Conservation (phyloP, 2,113 vertebrate genomes). For the Dipodomys spectabilis region DNA sequence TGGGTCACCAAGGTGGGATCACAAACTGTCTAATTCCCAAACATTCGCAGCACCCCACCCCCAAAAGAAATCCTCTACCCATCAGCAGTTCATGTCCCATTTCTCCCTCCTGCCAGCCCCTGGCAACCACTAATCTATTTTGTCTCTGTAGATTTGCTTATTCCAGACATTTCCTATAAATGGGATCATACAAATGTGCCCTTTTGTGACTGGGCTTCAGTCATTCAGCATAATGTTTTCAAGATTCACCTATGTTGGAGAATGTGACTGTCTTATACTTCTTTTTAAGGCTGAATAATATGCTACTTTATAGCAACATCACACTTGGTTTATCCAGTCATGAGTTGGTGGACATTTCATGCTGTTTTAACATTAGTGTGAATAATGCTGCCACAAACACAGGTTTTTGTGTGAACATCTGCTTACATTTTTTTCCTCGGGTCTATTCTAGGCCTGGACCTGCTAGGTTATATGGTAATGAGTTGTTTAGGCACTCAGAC, state of each 20-base stretch:
- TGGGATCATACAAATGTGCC: constrained; percentile 24
- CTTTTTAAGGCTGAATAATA: neutral
- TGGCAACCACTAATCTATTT: neutral
- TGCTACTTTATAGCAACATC: neutral
- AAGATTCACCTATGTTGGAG: neutral
- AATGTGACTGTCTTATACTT: neutral
- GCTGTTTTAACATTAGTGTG: neutral
- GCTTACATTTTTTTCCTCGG: neutral
- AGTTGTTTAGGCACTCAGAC: neutral
- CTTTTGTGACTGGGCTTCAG: constrained; percentile 51
- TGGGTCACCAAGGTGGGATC: neutral
- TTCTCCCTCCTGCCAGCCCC: neutral
- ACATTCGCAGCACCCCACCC: neutral
- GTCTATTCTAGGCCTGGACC: neutral
- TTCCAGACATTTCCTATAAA: constrained; percentile 39
- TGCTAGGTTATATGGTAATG: neutral
- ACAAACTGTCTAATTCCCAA: neutral
- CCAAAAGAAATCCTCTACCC: neutral
- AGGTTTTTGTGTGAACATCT: neutral
- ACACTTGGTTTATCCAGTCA: neutral
- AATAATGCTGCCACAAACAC: neutral
- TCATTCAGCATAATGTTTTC: constrained; percentile 58
- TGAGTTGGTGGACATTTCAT: neutral
- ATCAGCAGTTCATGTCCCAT: neutral
- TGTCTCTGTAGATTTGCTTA: constrained; percentile 43